These are phyloP conservation scores for Poecilobothrus nobilitatus DNA, from an alignment of 2,888 invertebrate species.

Conservation along the genomic window DNA sequence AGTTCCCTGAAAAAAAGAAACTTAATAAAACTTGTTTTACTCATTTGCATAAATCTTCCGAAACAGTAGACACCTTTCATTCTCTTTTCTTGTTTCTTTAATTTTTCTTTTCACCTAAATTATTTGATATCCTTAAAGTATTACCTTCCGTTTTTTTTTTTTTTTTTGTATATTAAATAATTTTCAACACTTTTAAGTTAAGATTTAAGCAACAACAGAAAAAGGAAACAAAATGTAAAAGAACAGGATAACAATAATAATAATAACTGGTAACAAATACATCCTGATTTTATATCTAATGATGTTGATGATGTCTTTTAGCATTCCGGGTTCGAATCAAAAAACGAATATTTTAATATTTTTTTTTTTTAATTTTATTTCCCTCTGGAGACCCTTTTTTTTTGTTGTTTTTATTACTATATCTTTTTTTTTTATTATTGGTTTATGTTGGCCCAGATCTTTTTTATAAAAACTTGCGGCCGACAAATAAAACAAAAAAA, in stretches of 20 bases:
- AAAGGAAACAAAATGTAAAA: background rate
- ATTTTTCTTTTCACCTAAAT: too few species aligned
- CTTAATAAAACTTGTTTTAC: too few species aligned
- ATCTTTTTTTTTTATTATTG: too few species aligned
- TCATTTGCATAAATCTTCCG: too few species aligned
- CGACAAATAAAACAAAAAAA: background rate
- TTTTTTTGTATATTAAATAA: too few species aligned
- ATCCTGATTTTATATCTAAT: background rate
- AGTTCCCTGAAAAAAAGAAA: too few species aligned
- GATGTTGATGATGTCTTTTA: background rate
- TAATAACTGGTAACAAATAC: background rate
- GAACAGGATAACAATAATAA: background rate
- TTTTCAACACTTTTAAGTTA: too few species aligned
- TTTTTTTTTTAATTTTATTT: background rate
- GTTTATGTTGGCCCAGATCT: background rate
- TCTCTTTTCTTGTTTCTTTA: too few species aligned
- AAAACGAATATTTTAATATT: background rate
- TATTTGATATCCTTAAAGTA: too few species aligned
- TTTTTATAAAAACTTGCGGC: background rate
- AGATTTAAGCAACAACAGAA: too few species aligned
- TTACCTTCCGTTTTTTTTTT: too few species aligned
- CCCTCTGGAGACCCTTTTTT: background rate
- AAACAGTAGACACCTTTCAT: too few species aligned
- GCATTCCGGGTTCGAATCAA: constrained; percentile 1
- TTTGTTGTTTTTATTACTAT: background rate